Conservation (phyloP, 2,113 vertebrate genomes). For the Pseudopodoces humilis region DNA sequence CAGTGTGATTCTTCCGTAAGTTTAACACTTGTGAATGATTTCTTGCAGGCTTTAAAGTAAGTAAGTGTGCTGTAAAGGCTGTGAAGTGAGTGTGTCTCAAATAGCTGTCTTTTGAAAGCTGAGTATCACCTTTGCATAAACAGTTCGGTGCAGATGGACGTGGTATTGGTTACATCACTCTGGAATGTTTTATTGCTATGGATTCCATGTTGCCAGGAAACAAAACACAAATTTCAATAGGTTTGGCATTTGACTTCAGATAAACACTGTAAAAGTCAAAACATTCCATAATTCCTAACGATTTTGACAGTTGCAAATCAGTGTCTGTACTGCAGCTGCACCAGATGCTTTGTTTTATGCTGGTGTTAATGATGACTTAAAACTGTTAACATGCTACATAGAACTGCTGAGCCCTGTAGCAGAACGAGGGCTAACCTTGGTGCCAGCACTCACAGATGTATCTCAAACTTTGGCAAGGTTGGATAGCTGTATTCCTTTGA, state of each 20-base stretch:
- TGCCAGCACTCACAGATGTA: not conserved
- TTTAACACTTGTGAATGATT: not conserved
- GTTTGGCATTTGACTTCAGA: conserved; percentile 62
- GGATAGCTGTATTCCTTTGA: not conserved
- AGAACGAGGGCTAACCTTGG: not conserved
- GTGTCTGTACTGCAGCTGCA: conserved; percentile 56
- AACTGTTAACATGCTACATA: conserved; percentile 9
- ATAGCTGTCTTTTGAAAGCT: conserved; percentile 21
- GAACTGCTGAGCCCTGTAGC: not conserved
- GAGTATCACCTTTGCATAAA: conserved; percentile 56
- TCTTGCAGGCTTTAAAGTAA: not conserved
- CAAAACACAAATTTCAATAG: conserved; percentile 58
- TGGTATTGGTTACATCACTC: conserved; percentile 53
- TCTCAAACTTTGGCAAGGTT: not conserved
- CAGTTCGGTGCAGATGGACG: conserved; percentile 11
- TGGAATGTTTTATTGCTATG: conserved; percentile 66
- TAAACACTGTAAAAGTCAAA: conserved; percentile 66
- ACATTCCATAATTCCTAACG: conserved; percentile 60
- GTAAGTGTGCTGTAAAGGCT: not conserved
- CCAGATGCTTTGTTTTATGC: conserved; percentile 46
- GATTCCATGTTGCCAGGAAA: conserved; percentile 55
- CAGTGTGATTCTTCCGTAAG: not conserved
- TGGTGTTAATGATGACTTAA: conserved; percentile 33
- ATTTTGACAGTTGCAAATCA: conserved; percentile 60
- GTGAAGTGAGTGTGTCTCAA: not conserved